These are phyloP conservation scores for Macrosteles quadrilineatus DNA, from an alignment of 1,140 invertebrate species.

Conservation along the genomic window DNA sequence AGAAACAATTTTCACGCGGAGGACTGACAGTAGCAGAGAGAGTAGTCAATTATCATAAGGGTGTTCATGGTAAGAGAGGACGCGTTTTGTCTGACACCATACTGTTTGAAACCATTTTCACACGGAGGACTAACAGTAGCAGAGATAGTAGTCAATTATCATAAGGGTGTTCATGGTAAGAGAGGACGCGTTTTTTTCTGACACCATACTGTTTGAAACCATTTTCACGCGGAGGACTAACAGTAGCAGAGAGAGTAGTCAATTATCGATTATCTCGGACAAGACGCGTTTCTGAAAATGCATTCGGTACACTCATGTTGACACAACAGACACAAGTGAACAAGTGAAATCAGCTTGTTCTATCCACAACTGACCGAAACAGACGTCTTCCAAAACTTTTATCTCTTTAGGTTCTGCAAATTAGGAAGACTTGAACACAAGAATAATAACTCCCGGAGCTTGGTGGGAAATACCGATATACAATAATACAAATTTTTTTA, in stretches of 20 bases:
- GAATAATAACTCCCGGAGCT: neutral
- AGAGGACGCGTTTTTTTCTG: too few species aligned
- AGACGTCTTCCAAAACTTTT: neutral
- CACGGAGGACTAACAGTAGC: too few species aligned
- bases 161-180: too few species aligned
- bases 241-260: constrained; percentile 45
- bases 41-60: too few species aligned
- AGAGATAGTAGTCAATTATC: too few species aligned
- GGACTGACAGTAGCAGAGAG: too few species aligned
- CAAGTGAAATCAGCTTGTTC: neutral
- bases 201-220: constrained; percentile 47
- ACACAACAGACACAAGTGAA: constrained; percentile 35
- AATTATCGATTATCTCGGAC: constrained; percentile 45
- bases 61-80: constrained; percentile 55
- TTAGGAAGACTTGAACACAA: neutral
- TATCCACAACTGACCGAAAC: neutral
- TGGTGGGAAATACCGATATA: neutral
- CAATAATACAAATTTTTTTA: too few species aligned
- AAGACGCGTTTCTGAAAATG: constrained; percentile 36
- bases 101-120: too few species aligned
- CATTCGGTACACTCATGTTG: constrained; percentile 48
- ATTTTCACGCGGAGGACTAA: constrained; percentile 7
- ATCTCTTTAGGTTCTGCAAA: neutral
- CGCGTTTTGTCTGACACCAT: constrained; percentile 56
- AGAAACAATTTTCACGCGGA: too few species aligned